Evolutionary conservation across 2,113 vertebrate species (phyloP), one percentile per base, ranked within the genome.

Genomic region (Erythrocercus mccallii): DNA sequence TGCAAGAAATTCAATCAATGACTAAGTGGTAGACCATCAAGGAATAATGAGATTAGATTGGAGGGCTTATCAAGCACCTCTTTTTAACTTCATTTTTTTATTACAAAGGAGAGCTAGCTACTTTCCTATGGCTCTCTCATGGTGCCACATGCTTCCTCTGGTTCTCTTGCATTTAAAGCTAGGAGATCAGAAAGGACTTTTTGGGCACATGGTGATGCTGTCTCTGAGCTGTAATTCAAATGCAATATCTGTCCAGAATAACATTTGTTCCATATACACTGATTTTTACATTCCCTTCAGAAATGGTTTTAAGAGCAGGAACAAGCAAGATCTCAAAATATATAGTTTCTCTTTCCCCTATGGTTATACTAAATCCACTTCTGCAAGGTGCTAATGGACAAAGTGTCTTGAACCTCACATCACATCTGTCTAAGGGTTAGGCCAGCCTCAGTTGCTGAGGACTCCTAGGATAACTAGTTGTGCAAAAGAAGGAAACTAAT

Each of bases 151-250:
- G 50, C 37, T 94, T 92, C 95, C 71, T 93, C 87, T 88, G 74
- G 92, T 95, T 92, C 81, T 88, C 37, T 51, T 77, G 53, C 27
- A 38, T 94, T 94, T 95, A 12, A 11, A 42, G 70, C n/a, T 92
- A 93, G 66, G 37, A 96, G 82, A 97, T 97, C 79, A 96, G 86
- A 86, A 91, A 97, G 64, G 70, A 86, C 84, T 92, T 94, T 92
- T 73, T 57, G 48, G 96, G 94, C 97, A 98, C 97, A 97, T 97
- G 97, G 95, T 33, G 13, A 38, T 88, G 15, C 81, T 96, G 85
- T 92, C 35, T 93, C 25, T 74, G 92, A 62, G 45, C 73, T 92
- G 85, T 96, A 95, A 97, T 97, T 97, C 94, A 70, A 81, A 96
- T 93, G 68, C 80, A 96, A 20, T 69, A 80, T 96, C 79, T 66